Conservation (phyloP, 2,888 invertebrate genomes). For the Cosmorhoe ocellata region DNA sequence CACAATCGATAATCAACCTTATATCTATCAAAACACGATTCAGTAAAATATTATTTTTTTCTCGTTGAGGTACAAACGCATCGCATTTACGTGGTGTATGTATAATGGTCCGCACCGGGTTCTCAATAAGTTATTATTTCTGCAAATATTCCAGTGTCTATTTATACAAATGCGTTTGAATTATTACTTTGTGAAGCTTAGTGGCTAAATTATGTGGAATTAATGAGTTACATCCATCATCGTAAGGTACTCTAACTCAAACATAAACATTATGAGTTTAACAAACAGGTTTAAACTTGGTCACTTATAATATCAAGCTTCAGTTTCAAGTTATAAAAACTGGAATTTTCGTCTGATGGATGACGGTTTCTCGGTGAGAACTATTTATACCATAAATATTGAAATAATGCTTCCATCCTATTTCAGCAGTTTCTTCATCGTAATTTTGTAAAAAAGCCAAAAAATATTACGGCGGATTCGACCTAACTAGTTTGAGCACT, state of each 20-base stretch:
- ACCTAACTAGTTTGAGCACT: too few species aligned
- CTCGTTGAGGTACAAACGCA: conserved; percentile 26
- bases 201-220: conserved; percentile 27
- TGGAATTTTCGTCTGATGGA: too few species aligned
- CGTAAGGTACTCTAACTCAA: conserved; percentile 2
- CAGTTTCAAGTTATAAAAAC: too few species aligned
- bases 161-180: conserved; percentile 52
- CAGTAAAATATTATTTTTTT: neutral
- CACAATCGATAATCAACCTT: conserved; percentile 39
- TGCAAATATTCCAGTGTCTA: conserved; percentile 66
- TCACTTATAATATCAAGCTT: too few species aligned
- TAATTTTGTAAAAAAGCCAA: too few species aligned
- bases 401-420: too few species aligned
- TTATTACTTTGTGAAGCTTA: conserved; percentile 51
- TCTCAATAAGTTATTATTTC: conserved; percentile 59
- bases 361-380: too few species aligned
- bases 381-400: too few species aligned
- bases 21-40: conserved; percentile 27
- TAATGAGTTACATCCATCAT: conserved; percentile 9
- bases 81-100: conserved; percentile 43
- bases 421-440: too few species aligned
- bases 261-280: neutral
- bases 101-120: conserved; percentile 52
- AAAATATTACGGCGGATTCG: too few species aligned
- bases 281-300: too few species aligned